Evolutionary conservation across 2,888 invertebrate species (phyloP).

Genomic region (Acleris laterana): DNA sequence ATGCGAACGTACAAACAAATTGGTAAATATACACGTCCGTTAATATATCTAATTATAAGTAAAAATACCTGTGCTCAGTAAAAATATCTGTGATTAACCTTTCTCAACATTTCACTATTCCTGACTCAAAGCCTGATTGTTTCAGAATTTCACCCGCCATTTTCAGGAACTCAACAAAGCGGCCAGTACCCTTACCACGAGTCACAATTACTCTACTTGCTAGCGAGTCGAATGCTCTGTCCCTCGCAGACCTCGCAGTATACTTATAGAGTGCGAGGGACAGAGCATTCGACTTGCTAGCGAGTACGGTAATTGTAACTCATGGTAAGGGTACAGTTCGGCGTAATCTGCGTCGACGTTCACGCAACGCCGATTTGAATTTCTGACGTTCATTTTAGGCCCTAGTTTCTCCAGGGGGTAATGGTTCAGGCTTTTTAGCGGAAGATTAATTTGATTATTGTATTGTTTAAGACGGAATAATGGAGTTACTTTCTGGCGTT

Average conservation of each 20-base stretch:
- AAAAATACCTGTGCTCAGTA: no score
- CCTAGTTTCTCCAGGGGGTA: conserved; percentile 2
- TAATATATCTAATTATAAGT: no score
- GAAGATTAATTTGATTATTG: conserved; percentile 2
- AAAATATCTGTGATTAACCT: background rate
- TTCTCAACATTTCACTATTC: background rate
- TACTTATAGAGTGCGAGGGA: no score
- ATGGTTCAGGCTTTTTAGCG: conserved; percentile 5
- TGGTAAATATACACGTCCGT: no score
- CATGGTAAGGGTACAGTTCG: no score
- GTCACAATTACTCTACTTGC: no score
- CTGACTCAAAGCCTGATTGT: background rate
- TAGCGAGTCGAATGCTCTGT: no score
- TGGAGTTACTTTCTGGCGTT: background rate
- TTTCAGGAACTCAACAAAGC: conserved; percentile 30
- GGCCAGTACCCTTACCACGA: no score
- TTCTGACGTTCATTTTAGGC: conserved; percentile 39
- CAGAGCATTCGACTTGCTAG: no score
- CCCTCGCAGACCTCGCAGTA: no score
- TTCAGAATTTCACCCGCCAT: background rate
- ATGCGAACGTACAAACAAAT: no score
- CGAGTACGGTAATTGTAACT: no score
- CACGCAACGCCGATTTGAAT: conserved; percentile 41
- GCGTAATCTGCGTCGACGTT: conserved; percentile 42
- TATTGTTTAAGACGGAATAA: conserved; percentile 4